Conservation (phyloP, 2,113 vertebrate genomes). For the Stigmatopora nigra region DNA sequence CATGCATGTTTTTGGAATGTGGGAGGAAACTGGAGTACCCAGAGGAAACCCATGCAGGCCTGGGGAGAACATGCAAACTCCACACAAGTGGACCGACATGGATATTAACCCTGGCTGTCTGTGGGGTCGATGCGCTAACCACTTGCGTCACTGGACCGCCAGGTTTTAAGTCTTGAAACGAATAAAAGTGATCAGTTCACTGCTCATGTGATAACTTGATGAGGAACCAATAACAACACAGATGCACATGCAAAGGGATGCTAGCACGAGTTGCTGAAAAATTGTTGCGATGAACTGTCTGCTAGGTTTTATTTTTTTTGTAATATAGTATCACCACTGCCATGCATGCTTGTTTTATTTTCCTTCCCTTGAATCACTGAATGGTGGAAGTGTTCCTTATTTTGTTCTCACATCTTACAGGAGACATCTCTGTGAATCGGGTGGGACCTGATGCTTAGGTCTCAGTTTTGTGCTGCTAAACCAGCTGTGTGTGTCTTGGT, state of each 20-base stretch:
- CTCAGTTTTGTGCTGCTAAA: conserved; percentile 64
- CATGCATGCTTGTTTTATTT: background rate
- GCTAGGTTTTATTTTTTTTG: background rate
- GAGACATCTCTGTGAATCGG: conserved; percentile 25
- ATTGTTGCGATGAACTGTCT: background rate
- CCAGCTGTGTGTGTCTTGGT: conserved; percentile 64
- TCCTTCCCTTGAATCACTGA: background rate
- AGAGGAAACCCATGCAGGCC: too few species aligned
- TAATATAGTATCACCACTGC: background rate
- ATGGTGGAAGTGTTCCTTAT: background rate
- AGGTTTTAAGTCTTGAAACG: background rate
- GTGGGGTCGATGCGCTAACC: too few species aligned
- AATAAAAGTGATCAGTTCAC: background rate
- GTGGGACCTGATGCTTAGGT: conserved; percentile 60
- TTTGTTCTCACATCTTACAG: conserved; percentile 16
- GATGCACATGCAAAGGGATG: conserved; percentile 13
- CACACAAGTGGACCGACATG: too few species aligned
- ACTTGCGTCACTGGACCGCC: too few species aligned
- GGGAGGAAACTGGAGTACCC: too few species aligned
- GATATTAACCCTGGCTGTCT: too few species aligned
- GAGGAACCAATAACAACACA: conserved; percentile 20
- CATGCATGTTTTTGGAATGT: too few species aligned
- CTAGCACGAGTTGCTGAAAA: background rate
- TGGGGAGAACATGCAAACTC: too few species aligned
- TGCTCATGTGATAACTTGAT: background rate